phyloP scores from a whole-genome alignment of 2,888 invertebrate genomes.

The Lasioglossum zephyrum region DNA sequence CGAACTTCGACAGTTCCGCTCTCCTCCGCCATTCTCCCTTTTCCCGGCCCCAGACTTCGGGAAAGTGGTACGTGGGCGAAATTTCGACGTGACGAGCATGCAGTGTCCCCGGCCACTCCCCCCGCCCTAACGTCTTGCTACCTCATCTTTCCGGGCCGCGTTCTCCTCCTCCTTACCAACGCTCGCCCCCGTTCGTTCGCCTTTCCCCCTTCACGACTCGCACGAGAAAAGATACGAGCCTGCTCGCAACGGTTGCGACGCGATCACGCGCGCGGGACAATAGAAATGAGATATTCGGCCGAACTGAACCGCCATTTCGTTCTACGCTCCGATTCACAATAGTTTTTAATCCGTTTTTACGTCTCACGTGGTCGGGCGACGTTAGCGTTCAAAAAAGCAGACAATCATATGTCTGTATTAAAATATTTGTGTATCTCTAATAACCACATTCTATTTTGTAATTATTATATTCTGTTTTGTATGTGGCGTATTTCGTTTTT shows the following conservation, averaged over 20 bases:
- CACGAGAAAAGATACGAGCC: not conserved
- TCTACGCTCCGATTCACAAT: not conserved
- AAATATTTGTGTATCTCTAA: no score
- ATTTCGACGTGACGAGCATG: conserved; percentile 76
- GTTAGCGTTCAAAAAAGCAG: no score
- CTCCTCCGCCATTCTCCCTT: conserved; percentile 59
- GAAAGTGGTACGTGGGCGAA: conserved; percentile 78
- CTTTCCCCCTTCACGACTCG: not conserved
- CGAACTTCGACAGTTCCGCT: conserved; percentile 74
- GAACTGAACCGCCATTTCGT: not conserved
- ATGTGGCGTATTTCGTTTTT: no score
- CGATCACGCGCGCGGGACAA: not conserved
- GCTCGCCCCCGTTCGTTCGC: not conserved
- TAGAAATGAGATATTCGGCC: not conserved
- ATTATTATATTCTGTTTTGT: no score
- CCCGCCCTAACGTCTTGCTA: conserved; percentile 28
- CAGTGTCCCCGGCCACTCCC: conserved; percentile 59
- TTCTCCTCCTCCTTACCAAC: not conserved
- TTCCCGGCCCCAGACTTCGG: conserved; percentile 73
- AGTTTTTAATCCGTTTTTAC: no score
- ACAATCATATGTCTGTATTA: no score
- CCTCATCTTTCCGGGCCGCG: conserved; percentile 39
- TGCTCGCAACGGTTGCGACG: not conserved
- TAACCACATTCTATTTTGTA: no score
- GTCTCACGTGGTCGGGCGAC: no score